Evolutionary conservation across 2,797 vertebrate genomes (phyloP).

Genomic region (Odontamblyopus lacepedii): DNA sequence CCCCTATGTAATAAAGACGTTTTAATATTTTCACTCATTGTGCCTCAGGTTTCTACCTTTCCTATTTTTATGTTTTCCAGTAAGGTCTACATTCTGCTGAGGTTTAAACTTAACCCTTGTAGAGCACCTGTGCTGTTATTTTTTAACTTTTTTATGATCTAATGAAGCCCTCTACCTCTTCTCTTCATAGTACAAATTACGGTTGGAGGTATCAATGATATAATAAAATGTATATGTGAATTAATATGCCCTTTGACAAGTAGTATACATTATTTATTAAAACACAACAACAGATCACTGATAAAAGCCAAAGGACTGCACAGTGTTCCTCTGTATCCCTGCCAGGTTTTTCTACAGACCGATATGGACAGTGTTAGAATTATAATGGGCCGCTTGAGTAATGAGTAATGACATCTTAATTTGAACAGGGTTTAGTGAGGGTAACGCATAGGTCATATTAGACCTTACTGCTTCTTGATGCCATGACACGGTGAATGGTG

Average conservation of each 20-base stretch:
- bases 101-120: too few relatives aligned
- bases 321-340: neutral
- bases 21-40: too few relatives aligned
- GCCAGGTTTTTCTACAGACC: neutral
- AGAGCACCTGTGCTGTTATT: too few relatives aligned
- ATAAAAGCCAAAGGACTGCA: neutral
- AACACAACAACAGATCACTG: neutral
- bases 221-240: neutral
- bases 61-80: too few relatives aligned
- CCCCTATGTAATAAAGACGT: too few relatives aligned
- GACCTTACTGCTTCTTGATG: slow-evolving; percentile 17
- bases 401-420: slow-evolving; percentile 5
- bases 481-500: slow-evolving; percentile 28
- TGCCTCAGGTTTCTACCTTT: too few relatives aligned
- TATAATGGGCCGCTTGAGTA: neutral
- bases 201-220: neutral
- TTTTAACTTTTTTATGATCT: too few relatives aligned
- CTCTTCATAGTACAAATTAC: neutral
- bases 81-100: too few relatives aligned
- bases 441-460: slow-evolving; percentile 17
- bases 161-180: too few relatives aligned
- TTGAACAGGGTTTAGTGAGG: slow-evolving; percentile 10
- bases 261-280: neutral
- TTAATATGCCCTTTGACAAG: neutral
- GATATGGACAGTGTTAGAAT: neutral